A percentile compares a stretch with the other conserved stretches of the same genome.
Evolutionary conservation across 1,140 invertebrate species (phyloP).

Genomic region (Drosophila tropicalis): DNA sequence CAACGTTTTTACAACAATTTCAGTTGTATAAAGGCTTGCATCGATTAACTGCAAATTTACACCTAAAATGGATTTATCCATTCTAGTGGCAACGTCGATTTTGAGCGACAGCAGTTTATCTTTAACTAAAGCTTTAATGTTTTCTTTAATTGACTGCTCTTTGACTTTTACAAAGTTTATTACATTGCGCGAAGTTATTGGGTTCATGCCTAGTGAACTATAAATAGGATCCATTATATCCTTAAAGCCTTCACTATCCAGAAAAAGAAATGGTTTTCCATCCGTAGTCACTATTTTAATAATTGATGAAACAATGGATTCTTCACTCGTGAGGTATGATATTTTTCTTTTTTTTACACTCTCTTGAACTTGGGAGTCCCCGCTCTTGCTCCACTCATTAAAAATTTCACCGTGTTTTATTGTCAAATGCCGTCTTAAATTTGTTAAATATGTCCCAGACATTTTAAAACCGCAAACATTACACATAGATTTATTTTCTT

Average conservation of each 20-base stretch:
- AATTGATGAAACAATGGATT: conserved; percentile 14
- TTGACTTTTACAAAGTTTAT: conserved; percentile 16
- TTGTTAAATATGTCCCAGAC: conserved; percentile 7
- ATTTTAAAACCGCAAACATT: conserved; percentile 7
- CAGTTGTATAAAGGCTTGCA: conserved; percentile 6
- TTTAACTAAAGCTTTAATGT: too few species aligned
- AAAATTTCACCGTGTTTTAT: too few species aligned
- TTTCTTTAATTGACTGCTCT: too few species aligned
- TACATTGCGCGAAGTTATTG: conserved; percentile 21
- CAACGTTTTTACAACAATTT: conserved; percentile 34
- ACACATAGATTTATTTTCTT: conserved; percentile 11
- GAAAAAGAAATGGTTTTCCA: conserved; percentile 20
- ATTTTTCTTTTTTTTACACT: conserved; percentile 12
- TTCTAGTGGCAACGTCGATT: conserved; percentile 31
- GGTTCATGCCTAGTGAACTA: conserved; percentile 11
- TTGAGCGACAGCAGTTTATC: too few species aligned
- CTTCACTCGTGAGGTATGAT: conserved; percentile 19
- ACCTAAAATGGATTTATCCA: conserved; percentile 27
- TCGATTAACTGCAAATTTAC: conserved; percentile 38
- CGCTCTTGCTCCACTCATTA: conserved; percentile 7
- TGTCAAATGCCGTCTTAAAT: too few species aligned
- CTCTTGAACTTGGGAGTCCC: background rate
- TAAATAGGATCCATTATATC: conserved; percentile 29
- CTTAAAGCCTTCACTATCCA: conserved; percentile 20
- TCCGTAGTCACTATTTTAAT: conserved; percentile 30